phyloP scores from a whole-genome alignment of 2,888 invertebrate genomes.

The Phytoseiulus persimilis region DNA sequence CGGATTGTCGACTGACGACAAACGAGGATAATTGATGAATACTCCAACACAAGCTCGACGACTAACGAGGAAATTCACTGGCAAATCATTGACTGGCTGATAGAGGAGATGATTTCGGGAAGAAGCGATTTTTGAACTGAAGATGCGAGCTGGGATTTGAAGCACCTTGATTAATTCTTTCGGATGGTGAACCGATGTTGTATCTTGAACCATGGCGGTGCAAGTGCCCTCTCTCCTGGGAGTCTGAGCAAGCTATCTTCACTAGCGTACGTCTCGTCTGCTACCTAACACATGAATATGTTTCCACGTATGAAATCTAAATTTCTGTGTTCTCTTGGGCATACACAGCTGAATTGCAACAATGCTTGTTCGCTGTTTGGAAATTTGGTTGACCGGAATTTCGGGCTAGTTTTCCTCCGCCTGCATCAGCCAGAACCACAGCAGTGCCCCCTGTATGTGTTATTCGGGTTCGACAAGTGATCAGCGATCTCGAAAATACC shows the following conservation, averaged over 20 bases:
- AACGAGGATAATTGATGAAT: too few species aligned
- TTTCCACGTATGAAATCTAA: neutral
- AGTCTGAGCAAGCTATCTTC: slow-evolving; percentile 5
- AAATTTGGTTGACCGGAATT: neutral
- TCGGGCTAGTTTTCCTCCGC: neutral
- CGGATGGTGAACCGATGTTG: neutral
- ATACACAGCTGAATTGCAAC: neutral
- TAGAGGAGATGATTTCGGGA: neutral
- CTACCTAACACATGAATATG: neutral
- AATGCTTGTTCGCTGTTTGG: neutral
- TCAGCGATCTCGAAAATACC: neutral
- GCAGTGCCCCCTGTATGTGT: neutral
- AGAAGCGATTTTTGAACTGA: neutral
- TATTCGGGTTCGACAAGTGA: neutral
- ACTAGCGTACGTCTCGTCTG: neutral
- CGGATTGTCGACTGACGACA: too few species aligned
- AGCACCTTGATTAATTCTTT: neutral
- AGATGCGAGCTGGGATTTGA: neutral
- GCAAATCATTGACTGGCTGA: neutral
- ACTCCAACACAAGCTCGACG: too few species aligned
- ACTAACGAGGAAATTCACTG: neutral
- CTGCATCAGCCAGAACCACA: neutral
- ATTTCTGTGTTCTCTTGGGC: neutral
- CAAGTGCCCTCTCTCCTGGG: neutral
- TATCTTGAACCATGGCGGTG: slow-evolving; percentile 5